Base-by-base conservation (phyloP, 2,113 vertebrate genomes). In the Lipotes vexillifer region DNA sequence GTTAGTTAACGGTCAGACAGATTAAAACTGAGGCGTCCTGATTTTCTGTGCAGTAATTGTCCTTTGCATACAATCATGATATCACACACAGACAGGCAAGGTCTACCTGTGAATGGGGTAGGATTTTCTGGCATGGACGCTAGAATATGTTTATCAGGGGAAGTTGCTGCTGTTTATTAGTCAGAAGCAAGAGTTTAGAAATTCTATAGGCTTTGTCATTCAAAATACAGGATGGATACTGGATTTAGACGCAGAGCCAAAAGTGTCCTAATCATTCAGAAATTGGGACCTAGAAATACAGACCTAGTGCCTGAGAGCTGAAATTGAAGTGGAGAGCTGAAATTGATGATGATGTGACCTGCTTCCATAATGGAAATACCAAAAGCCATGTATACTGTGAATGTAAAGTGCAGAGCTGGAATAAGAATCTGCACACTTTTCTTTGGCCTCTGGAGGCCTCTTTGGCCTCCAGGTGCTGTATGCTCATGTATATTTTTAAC, bases 321-420 rank as follows among this genome's bases (percentile, higher is more conserved):
- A 77, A 75, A 36, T 3, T n/a, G 27, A 75, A 41, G 2, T 27
- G 27, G 52, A 77, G 83, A 77, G 36, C 55, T 83, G 38, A 71
- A 81, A 33, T 17, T n/a, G 21, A 68, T 86, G 81, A 90, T 0
- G 31, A 36, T 36, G 8, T 72, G 21, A 74, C 8, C 6, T 89
- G 59, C 29, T 86, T 33, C 74, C 23, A 1, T 36, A 33, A 27
- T 31, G n/a, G 61, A 68, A 38, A 63, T 55, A n/a, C 63, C 0
- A 12, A 20, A 27, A 21, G 55, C 49, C 57, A 23, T 2, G 1
- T 12, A 14, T 2, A 18, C 44, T 0, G 1, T 27, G n/a, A 52
- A 63, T 3, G 23, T 41, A 11, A 49, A n/a, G 13, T 15, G 27
- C 13, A 7, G 18, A 25, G 18, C 23, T 38, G 44, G 44, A 92